Percentiles rank a stretch among this genome's conserved stretches.
Evolutionary conservation across 2,797 vertebrate genomes (phyloP).

Genomic region (Chrysocyon brachyurus): DNA sequence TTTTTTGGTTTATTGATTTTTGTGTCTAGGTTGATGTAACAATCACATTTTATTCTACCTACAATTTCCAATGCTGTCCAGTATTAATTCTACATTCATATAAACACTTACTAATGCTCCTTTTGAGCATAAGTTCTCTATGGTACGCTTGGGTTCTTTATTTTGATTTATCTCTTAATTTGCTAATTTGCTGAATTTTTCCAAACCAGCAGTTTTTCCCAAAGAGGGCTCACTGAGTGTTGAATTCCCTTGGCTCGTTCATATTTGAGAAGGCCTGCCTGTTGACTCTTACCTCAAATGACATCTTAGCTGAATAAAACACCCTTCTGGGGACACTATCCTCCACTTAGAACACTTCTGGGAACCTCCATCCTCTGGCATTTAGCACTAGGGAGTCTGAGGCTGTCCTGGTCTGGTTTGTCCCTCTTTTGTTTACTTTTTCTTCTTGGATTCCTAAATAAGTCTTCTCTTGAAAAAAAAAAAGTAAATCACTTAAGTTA

Average conservation of each 20-base stretch:
- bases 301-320: background rate
- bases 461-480: background rate
- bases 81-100: background rate
- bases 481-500: background rate
- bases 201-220: background rate
- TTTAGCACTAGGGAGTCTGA: background rate
- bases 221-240: background rate
- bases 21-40: background rate
- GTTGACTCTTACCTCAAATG: background rate
- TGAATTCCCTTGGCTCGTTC: background rate
- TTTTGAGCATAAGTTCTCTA: background rate
- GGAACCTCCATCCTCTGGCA: background rate
- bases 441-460: background rate
- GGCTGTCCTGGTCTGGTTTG: background rate
- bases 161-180: background rate
- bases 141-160: background rate
- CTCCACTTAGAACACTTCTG: background rate
- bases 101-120: background rate
- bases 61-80: background rate
- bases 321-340: background rate
- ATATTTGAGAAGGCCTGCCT: background rate
- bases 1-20: background rate
- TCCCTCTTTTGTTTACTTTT: background rate
- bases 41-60: background rate
- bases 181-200: background rate